Evolutionary conservation across 2,888 invertebrate species (phyloP), one percentile per base, ranked within the genome.

Genomic region (Hypolimnas misippus): DNA sequence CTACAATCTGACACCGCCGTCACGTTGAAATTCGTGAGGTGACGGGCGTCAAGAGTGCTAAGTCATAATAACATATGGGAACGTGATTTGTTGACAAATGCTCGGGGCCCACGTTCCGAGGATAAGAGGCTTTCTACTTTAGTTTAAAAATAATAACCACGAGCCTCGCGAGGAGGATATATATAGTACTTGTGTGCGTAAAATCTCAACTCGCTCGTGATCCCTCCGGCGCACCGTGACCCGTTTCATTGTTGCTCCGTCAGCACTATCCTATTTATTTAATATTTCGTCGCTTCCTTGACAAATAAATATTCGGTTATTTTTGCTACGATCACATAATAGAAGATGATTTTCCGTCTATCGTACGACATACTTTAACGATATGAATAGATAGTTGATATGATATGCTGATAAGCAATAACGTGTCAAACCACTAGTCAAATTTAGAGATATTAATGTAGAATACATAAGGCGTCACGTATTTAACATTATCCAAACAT

Each of bases 71-170:
- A 76, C 77, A 74, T 76, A 76, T 71, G 75, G 74, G 76, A 76
- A 78, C 81, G 83, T 83, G 85, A 86, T 86, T 85, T 79, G 82
- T 81, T 84, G 86, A 84, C 82, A 84, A 84, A 86, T 82, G 79
- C 77, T 79, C 66, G 70, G 73, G 74, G 71, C 75, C 70, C 58
- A 56, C 62, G 62, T 58, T 50, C 62, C 56, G 50, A 56, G 53
- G 57, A 62, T 67, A 76, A 77, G 78, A 70, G 73, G 81, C 75
- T 82, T 79, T 78, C 69, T 75, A 68, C 70, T 79, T 71, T 75
- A 76, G 77, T 81, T 81, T 78, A 80, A 83, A 85, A 84, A 84
- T 81, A 82, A 84, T 81, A 82, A 76, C 70, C 74, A 68, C 54
- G 33, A 63, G 57, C 64, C 46, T 59, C 49, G 55, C 54, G 49